Evolutionary conservation across 1,140 invertebrate species (phyloP), one percentile per base, ranked within the genome.

Genomic region (Atta texana): DNA sequence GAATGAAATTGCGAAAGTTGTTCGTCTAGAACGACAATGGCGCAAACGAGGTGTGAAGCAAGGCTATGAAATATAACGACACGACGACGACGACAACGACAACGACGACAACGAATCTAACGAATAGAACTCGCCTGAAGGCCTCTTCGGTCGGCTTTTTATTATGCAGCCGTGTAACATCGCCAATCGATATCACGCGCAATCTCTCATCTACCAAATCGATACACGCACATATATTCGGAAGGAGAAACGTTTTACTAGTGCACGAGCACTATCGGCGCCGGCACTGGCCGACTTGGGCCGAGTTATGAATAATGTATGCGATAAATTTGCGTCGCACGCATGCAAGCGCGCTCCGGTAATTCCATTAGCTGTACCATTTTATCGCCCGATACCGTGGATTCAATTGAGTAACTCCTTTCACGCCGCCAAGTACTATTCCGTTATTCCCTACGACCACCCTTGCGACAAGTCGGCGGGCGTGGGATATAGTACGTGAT

Each of bases 1-100:
- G 88, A 90, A 90, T 90, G 89, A 90, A 93, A 90, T 93, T 91
- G 88, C 86, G 87, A 89, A 93, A 94, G 91, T 94, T 86, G 88
- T 92, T 91, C 87, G 84, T 64, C 89, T 61, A 85, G 89, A 89
- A 90, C 80, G 88, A 90, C 89, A 91, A 91, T 89, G 86, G 87
- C 61, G 90, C 90, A 94, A 93, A 93, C 91, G 91, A 92, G 90
- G 86, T 90, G 91, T 90, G 88, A 93, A 91, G 78, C 75, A 85
- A 87, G 71, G 51, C 28, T 44, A 75, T 39, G 76, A 82, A 53
- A 59, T 82, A 85, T 87, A 85, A 80, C 72, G 66, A 57, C 5
- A 82, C 28, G 68, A 44, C 31, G 68, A 5, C 74, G 31, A 49
- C 28, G 34, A 57, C n/a, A 24, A 39, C 39, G 69, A 34, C 24